Evolutionary conservation across 92 coral and sea anemone species (phyloP), one percentile per base, ranked within the genome.

Genomic region (Parazoanthus swiftii): DNA sequence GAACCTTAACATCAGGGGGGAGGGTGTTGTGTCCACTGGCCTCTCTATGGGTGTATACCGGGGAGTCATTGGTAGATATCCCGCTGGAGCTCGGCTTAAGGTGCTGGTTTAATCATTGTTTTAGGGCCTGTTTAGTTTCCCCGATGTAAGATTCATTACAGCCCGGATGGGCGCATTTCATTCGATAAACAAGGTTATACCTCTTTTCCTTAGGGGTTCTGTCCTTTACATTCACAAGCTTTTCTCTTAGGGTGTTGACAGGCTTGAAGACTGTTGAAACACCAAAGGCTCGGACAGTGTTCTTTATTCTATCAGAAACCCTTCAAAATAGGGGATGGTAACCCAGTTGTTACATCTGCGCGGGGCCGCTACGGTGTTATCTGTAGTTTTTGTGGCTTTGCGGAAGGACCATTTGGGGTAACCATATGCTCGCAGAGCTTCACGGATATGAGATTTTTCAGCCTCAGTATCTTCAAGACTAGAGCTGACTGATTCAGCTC

Each of bases 391-490:
- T 73, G 77, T 73, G 77, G 77, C 77, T 73, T 73, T 73, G 77
- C 36, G 77, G 77, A 73, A 73, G 77, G 35, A 73, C 77, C 77
- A 73, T 73, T 73, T 73, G 77, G 77, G 42, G 77, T 73, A 26
- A 73, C 77, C 77, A 73, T 37, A 73, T 73, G 77, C 77, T 73
- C 77, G 77, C 77, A 73, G 37, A 73, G 42, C 77, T 73, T 73
- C 37, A 66, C 72, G 72, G 72, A 66, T 42, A 37, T 66, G 73
- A 66, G 73, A 67, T 67, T 25, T 67, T 67, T 25, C n/a, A 67
- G 73, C n/a, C 73, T 67, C n/a, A n/a, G n/a, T n/a, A n/a, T n/a
- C n/a, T n/a, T n/a, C n/a, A n/a, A n/a, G n/a, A n/a, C n/a, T n/a
- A 67, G 73, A 67, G 33, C 73, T 67, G 73, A 67, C 73, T 67